Percentiles rank a stretch among this genome's conserved stretches.
These are phyloP conservation scores for Eublepharis macularius DNA, from an alignment of 2,113 vertebrate genomes.

Conservation along the genomic window DNA sequence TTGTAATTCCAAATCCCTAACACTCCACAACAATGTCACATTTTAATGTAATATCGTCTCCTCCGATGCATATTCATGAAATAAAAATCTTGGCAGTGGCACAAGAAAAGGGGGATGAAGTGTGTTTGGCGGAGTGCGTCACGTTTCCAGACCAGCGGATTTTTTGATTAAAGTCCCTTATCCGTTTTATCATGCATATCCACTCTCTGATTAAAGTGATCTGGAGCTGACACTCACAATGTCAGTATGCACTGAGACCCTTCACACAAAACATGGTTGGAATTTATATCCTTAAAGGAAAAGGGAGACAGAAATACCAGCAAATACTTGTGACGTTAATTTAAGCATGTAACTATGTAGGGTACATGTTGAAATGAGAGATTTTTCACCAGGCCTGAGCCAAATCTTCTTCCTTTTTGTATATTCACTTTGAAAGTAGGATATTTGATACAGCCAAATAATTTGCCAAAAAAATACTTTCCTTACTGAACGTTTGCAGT, in stretches of 20 bases:
- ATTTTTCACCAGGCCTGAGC: background rate
- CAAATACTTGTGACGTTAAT: slow-evolving; percentile 42
- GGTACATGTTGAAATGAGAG: slow-evolving; percentile 24
- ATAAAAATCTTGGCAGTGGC: slow-evolving; percentile 86
- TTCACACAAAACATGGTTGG: slow-evolving; percentile 88
- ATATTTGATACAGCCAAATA: background rate
- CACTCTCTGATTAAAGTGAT: slow-evolving; percentile 99
- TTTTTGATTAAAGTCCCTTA: slow-evolving; percentile 99
- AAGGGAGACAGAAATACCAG: slow-evolving; percentile 34
- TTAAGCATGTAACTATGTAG: slow-evolving; percentile 31
- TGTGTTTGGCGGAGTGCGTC: slow-evolving; percentile 97
- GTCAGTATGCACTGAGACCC: slow-evolving; percentile 92
- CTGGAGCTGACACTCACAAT: slow-evolving; percentile 99
- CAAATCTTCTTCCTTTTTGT: background rate
- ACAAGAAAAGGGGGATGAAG: slow-evolving; percentile 88
- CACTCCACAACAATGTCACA: slow-evolving; percentile 83
- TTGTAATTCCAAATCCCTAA: slow-evolving; percentile 76
- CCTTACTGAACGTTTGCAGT: background rate
- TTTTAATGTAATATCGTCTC: slow-evolving; percentile 91
- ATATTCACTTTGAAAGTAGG: background rate
- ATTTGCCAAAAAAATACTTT: background rate
- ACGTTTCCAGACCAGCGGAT: slow-evolving; percentile 99
- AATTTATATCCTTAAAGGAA: slow-evolving; percentile 86
- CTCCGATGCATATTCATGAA: slow-evolving; percentile 97
- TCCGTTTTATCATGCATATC: slow-evolving; percentile 99